phyloP scores from a whole-genome alignment of 2,888 invertebrate genomes.

The Steinernema scapterisci region DNA sequence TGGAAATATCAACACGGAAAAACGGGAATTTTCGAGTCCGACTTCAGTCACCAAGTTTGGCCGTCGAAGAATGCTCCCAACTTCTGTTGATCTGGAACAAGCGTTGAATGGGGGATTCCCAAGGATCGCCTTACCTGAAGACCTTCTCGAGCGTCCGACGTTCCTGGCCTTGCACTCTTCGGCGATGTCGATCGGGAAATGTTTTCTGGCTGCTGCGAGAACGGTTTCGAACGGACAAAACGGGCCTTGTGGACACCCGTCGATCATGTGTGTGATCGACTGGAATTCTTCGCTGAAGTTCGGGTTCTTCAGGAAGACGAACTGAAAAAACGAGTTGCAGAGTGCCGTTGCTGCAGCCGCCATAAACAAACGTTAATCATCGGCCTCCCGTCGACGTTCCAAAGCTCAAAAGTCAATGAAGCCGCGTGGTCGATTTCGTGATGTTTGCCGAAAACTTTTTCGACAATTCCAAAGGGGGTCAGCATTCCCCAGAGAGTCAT shows the following conservation, averaged over 20 bases:
- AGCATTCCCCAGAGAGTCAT: conserved; percentile 24
- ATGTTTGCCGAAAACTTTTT: conserved; percentile 30
- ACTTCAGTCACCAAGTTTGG: neutral
- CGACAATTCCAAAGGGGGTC: conserved; percentile 26
- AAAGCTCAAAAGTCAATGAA: conserved; percentile 20
- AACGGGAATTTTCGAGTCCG: conserved; percentile 1
- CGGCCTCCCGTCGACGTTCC: conserved; percentile 27
- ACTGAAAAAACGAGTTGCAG: neutral
- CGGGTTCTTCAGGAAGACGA: conserved; percentile 23
- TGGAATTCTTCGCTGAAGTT: conserved; percentile 3
- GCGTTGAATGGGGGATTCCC: neutral
- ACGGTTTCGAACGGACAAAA: neutral
- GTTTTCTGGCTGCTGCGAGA: neutral
- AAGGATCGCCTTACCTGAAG: neutral
- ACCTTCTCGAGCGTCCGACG: neutral
- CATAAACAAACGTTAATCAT: conserved; percentile 21
- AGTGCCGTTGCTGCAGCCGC: neutral
- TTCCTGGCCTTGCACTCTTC: conserved; percentile 19
- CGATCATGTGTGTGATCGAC: conserved; percentile 13
- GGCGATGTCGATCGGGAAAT: neutral
- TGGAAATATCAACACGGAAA: conserved; percentile 23
- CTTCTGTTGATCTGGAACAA: neutral
- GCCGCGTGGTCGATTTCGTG: conserved; percentile 28
- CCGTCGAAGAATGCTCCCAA: neutral
- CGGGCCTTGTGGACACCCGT: neutral